A percentile compares a stretch with the other conserved stretches of the same genome.
Conservation (phyloP, 37 sponge, comb jelly and placozoan species). For the Halisarca cf. caerulea region DNA sequence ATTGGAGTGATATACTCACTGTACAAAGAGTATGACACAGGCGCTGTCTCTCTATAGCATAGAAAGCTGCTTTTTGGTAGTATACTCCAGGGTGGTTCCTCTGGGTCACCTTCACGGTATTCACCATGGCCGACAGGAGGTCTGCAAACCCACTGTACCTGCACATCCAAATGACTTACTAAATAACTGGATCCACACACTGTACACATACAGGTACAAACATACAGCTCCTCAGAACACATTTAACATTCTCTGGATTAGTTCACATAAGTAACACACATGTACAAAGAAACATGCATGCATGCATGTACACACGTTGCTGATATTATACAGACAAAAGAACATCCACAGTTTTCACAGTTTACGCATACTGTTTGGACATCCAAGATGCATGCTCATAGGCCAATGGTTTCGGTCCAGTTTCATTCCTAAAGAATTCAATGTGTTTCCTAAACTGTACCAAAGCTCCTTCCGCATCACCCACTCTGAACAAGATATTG, state of each 20-base stretch:
- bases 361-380: constrained; percentile 65
- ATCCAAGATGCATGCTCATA: constrained; percentile 90
- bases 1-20: constrained; percentile 21
- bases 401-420: constrained; percentile 58
- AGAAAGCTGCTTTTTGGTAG: constrained; percentile 85
- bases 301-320: not conserved
- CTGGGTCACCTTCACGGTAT: constrained; percentile 51
- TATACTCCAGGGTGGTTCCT: constrained; percentile 92
- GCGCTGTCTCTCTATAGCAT: constrained; percentile 66
- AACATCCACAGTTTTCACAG: too few relatives aligned
- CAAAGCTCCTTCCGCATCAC: constrained; percentile 70
- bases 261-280: too few relatives aligned
- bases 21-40: constrained; percentile 38
- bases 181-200: not conserved
- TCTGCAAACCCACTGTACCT: constrained; percentile 90
- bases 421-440: constrained; percentile 65
- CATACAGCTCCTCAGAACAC: not conserved
- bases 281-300: not conserved
- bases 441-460: constrained; percentile 79
- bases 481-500: constrained; percentile 66
- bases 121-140: constrained; percentile 71
- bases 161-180: too few relatives aligned
- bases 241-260: too few relatives aligned
- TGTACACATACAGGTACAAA: not conserved
- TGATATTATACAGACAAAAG: too few relatives aligned